Percentiles rank a stretch among this genome's conserved stretches.
phyloP scores from a whole-genome alignment of 2,113 vertebrate species.

The Helogale parvula region DNA sequence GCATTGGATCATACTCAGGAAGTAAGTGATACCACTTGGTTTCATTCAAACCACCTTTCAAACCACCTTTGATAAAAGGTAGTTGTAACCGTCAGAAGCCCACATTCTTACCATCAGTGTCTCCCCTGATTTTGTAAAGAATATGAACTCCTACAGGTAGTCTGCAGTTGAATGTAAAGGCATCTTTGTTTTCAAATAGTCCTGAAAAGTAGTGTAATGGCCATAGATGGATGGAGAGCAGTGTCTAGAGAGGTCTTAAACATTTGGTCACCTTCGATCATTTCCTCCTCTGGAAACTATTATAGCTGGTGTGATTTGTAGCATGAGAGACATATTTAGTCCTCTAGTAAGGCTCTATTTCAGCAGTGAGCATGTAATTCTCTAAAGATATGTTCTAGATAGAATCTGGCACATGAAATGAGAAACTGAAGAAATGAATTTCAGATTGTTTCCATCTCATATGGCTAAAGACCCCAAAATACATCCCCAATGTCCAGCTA shows the following conservation, averaged over 20 bases:
- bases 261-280: not conserved
- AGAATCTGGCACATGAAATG: not conserved
- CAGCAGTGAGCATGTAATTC: not conserved
- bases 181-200: not conserved
- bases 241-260: not conserved
- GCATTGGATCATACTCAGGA: conserved; percentile 52
- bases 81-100: not conserved
- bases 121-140: not conserved
- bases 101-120: not conserved
- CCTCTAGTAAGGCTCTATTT: not conserved
- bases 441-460: not conserved
- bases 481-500: not conserved
- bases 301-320: not conserved
- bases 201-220: not conserved
- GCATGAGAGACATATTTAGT: not conserved
- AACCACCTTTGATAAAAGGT: not conserved
- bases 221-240: not conserved
- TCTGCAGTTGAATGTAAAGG: not conserved
- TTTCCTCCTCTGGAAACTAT: not conserved
- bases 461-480: not conserved
- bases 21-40: conserved; percentile 51
- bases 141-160: not conserved
- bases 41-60: too few relatives aligned
- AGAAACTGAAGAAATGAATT: conserved; percentile 13
- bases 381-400: not conserved